phyloP scores from a whole-genome alignment of 2,888 invertebrate species.

The Barypeithes pellucidus region DNA sequence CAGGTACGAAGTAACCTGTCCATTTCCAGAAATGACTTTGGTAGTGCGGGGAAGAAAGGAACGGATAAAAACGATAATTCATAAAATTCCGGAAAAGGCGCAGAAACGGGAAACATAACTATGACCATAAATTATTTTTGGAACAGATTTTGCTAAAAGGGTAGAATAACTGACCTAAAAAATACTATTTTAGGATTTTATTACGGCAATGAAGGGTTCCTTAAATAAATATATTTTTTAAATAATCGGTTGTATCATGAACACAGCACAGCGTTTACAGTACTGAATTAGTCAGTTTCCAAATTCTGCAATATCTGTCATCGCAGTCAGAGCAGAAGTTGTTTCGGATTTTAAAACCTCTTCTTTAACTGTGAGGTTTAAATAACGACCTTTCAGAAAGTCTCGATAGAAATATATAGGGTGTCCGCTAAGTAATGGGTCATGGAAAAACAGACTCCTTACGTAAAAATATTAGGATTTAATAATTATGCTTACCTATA shows the following conservation, averaged over 20 bases:
- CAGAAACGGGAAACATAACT: constrained; percentile 23
- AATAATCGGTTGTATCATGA: background rate
- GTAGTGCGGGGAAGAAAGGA: background rate
- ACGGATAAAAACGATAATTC: constrained; percentile 25
- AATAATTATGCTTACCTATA: too few species aligned
- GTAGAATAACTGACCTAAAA: constrained; percentile 19
- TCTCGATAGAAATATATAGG: too few species aligned
- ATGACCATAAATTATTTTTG: constrained; percentile 11
- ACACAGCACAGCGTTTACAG: too few species aligned
- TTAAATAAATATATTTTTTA: constrained; percentile 1
- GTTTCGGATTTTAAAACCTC: too few species aligned
- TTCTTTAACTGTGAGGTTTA: too few species aligned
- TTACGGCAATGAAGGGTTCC: background rate
- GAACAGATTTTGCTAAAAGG: constrained; percentile 20
- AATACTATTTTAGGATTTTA: constrained; percentile 10
- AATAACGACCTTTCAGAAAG: too few species aligned
- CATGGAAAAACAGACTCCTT: too few species aligned
- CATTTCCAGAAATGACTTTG: constrained; percentile 7
- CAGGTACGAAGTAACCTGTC: background rate
- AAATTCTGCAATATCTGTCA: too few species aligned
- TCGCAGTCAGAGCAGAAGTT: too few species aligned
- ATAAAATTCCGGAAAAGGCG: constrained; percentile 19
- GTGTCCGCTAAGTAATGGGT: too few species aligned
- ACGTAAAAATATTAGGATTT: too few species aligned
- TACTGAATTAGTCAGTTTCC: too few species aligned